Base-by-base conservation (phyloP, 1,140 invertebrate species). In the Conus ventricosus region DNA sequence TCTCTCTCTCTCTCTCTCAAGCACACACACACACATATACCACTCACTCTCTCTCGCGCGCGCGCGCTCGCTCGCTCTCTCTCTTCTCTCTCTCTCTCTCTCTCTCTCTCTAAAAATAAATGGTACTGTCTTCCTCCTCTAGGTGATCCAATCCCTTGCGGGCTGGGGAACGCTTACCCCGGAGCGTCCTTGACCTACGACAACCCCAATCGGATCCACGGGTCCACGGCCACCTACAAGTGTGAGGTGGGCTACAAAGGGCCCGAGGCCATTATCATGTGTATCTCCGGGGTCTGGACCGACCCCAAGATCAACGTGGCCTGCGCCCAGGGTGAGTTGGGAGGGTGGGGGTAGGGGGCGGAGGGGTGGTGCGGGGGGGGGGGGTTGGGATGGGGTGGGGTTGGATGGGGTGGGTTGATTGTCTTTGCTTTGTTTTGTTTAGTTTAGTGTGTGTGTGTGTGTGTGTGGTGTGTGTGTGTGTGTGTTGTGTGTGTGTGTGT, bases 141-240 rank as follows among this genome's bases (percentile, higher is more conserved):
- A 81, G 80, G 80, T 17, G 27, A 27, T 15, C 60, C 84, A 1
- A 75, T 85, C 17, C 84, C 84, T 0, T 85, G 84, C 71, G 84
- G 84, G 6, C 13, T 53, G n/a, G 84, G 63, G 23, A 60, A 60
- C 17, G 13, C 60, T 13, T 51, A 75, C 63, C 7, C 11, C 5
- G 84, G 84, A 10, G 63, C 84, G 15, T 2, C 7, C 63, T 20
- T 85, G 71, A 76, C 84, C 39, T 85, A 85, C 63, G 71, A 85
- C 13, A 71, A 85, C 84, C 84, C 67, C 17, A 51, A 53, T 1
- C n/a, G 63, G 6, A 13, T 54, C 71, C 84, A 85, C 53, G 84
- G 84, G 27, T 85, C 84, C 27, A 71, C 53, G 25, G 84, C 84
- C 71, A 67, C 84, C 51, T 85, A 85, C 84, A 39, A 23, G 39